phyloP scores from a whole-genome alignment of 2,797 vertebrate species.

The Darevskia mixta region DNA sequence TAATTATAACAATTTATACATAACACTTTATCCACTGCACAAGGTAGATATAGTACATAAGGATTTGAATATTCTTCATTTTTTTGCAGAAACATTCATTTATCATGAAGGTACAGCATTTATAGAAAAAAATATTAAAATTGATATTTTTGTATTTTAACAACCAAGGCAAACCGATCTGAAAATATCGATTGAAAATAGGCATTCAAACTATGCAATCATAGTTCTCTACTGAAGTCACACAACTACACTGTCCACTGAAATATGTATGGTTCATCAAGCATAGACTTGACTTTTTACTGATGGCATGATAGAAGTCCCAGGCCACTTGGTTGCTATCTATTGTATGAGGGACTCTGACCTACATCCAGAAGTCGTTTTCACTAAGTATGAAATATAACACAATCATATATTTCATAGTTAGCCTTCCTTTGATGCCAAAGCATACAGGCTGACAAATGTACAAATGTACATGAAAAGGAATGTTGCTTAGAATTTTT shows the following conservation, averaged over 20 bases:
- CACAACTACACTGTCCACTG: constrained; percentile 57
- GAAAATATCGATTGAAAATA: constrained; percentile 35
- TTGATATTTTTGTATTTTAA: constrained; percentile 54
- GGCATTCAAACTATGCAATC: constrained; percentile 37
- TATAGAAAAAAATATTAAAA: background rate
- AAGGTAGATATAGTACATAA: constrained; percentile 23
- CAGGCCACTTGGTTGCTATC: background rate
- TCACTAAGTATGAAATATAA: constrained; percentile 62
- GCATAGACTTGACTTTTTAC: constrained; percentile 56
- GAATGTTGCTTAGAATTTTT: constrained; percentile 44
- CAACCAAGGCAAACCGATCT: constrained; percentile 43
- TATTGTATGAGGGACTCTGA: constrained; percentile 31
- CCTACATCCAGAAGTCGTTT: constrained; percentile 57
- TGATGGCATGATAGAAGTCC: constrained; percentile 57
- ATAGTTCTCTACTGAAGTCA: constrained; percentile 33
- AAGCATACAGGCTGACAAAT: constrained; percentile 44
- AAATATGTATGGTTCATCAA: constrained; percentile 67
- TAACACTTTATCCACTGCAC: background rate
- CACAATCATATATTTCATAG: no score
- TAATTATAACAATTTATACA: no score
- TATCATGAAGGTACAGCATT: constrained; percentile 41
- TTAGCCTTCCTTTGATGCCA: constrained; percentile 64
- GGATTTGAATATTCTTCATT: background rate
- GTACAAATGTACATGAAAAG: constrained; percentile 27
- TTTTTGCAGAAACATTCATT: background rate